Evolutionary conservation across 1,140 invertebrate species (phyloP).

Genomic region (Camponotus floridanus): DNA sequence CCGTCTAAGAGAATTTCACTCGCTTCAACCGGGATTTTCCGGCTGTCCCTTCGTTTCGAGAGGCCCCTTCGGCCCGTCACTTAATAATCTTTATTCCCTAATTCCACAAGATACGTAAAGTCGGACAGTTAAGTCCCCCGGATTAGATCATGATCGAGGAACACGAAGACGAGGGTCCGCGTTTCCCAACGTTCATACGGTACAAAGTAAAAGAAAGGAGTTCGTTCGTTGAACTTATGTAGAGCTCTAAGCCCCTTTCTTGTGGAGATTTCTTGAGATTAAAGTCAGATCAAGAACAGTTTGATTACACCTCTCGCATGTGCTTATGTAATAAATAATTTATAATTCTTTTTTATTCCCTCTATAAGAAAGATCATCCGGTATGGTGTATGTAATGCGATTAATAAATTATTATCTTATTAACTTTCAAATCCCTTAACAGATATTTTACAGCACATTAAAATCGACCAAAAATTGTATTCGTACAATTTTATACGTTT

Average conservation of each 20-base stretch:
- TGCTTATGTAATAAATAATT: constrained; percentile 4
- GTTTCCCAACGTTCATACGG: constrained; percentile 9
- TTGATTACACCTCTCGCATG: neutral
- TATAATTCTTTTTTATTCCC: neutral
- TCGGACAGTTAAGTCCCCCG: constrained; percentile 75
- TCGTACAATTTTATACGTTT: neutral
- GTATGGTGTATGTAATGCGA: neutral
- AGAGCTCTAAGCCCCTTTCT: constrained; percentile 10
- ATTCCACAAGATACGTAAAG: constrained; percentile 74
- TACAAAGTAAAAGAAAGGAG: constrained; percentile 22
- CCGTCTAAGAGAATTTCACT: constrained; percentile 57
- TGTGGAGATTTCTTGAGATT: constrained; percentile 36
- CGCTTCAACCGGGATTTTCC: constrained; percentile 72
- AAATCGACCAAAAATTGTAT: neutral
- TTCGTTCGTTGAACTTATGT: constrained; percentile 5
- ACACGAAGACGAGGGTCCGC: constrained; percentile 64
- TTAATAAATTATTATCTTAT: constrained; percentile 5
- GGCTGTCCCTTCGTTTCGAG: constrained; percentile 71
- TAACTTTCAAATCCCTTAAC: neutral
- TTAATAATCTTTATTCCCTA: constrained; percentile 81
- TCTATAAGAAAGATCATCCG: neutral
- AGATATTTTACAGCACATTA: neutral
- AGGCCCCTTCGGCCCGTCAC: constrained; percentile 72
- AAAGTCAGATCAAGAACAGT: neutral
- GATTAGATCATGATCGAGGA: constrained; percentile 74